Conservation (phyloP, 2,888 invertebrate genomes). For the Phasia obesa region DNA sequence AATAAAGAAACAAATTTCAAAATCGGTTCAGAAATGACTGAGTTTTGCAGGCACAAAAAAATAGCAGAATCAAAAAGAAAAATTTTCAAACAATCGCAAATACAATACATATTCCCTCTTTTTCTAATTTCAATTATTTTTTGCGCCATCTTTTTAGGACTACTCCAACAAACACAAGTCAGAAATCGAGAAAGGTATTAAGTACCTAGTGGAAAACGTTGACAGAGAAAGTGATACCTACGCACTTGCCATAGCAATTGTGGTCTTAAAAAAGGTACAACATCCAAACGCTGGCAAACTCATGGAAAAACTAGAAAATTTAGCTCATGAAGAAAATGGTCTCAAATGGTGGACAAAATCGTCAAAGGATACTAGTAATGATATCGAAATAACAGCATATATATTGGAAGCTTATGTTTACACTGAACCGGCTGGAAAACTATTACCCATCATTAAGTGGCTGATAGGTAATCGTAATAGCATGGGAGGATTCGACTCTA, state of each 20-base stretch:
- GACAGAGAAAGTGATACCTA: conserved; percentile 88
- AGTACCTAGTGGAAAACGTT: conserved; percentile 88
- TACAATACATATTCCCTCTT: neutral
- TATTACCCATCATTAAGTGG: conserved; percentile 87
- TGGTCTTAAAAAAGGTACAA: conserved; percentile 89
- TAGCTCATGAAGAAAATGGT: conserved; percentile 82
- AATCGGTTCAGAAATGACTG: no score
- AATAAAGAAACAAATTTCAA: no score
- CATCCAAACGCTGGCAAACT: conserved; percentile 88
- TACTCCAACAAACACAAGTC: conserved; percentile 84
- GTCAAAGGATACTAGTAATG: conserved; percentile 85
- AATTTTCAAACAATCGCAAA: no score
- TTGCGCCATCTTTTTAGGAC: conserved; percentile 71
- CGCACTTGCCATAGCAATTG: conserved; percentile 89
- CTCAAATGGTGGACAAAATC: conserved; percentile 88
- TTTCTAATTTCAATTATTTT: neutral
- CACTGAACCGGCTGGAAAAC: conserved; percentile 75
- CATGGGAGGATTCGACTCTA: conserved; percentile 89
- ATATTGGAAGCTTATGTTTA: conserved; percentile 87
- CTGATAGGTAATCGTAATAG: conserved; percentile 87
- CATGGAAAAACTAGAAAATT: conserved; percentile 83
- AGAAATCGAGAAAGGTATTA: conserved; percentile 89
- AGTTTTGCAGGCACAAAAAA: no score
- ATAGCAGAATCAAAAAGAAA: no score
- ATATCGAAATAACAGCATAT: conserved; percentile 94